Conservation (phyloP, 2,113 vertebrate genomes). For the Takifugu flavidus region DNA sequence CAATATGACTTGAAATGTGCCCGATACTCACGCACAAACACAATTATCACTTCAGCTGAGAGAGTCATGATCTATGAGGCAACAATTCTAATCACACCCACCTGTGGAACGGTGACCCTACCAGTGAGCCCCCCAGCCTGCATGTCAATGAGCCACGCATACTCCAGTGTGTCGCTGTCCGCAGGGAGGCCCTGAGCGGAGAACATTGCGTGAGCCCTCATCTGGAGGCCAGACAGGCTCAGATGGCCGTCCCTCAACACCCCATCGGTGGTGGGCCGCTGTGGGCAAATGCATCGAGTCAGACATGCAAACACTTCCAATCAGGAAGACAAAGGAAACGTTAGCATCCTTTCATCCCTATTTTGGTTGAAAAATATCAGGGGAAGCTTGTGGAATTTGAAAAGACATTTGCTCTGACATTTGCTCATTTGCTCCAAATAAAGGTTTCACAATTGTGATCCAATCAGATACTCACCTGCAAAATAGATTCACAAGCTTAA, state of each 20-base stretch:
- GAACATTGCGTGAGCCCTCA: constrained; percentile 97
- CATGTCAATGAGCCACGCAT: constrained; percentile 95
- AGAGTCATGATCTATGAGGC: not conserved
- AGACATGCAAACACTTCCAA: not conserved
- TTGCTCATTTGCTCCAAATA: too few species aligned
- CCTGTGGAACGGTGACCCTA: constrained; percentile 92
- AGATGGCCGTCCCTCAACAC: constrained; percentile 91
- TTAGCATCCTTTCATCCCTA: too few species aligned
- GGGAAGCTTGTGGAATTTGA: too few species aligned
- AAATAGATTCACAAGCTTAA: constrained; percentile 10
- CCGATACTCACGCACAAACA: not conserved
- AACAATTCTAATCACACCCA: constrained; percentile 52
- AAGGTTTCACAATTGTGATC: constrained; percentile 18
- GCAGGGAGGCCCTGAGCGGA: constrained; percentile 88
- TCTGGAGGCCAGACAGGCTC: constrained; percentile 90
- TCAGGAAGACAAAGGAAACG: not conserved
- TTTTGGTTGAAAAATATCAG: too few species aligned
- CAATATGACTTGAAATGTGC: not conserved
- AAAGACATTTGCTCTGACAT: too few species aligned
- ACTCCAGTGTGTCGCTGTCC: constrained; percentile 90
- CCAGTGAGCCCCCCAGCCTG: constrained; percentile 91
- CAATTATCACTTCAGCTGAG: not conserved
- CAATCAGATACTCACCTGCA: constrained; percentile 30
- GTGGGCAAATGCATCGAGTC: constrained; percentile 12
- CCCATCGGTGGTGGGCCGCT: constrained; percentile 88